Percentiles rank a stretch among this genome's conserved stretches.
These are phyloP conservation scores for Spheniscus mendiculus DNA, from an alignment of 2,113 vertebrate genomes.

Conservation along the genomic window DNA sequence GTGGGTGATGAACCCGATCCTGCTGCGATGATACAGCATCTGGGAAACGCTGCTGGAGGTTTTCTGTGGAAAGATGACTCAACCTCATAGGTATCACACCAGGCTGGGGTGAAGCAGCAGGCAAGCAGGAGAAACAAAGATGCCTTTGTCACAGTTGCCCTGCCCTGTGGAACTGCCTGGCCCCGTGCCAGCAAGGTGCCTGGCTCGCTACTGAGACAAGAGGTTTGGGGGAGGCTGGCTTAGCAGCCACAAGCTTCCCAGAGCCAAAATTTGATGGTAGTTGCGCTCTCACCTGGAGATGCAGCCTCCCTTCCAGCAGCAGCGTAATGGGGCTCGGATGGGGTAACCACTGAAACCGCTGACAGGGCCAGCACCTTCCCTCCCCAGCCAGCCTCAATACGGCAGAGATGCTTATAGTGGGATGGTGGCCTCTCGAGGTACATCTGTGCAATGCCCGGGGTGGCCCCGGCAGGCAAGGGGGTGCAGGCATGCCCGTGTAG, in stretches of 20 bases:
- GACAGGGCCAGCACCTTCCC: rapidly evolving
- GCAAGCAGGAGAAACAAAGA: slow-evolving; percentile 13
- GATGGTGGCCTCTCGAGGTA: rapidly evolving
- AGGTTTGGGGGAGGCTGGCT: neutral
- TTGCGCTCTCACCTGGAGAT: neutral
- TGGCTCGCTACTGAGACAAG: rapidly evolving
- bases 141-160: neutral
- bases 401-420: rapidly evolving
- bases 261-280: neutral
- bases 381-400: rapidly evolving
- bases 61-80: neutral
- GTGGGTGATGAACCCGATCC: rapidly evolving
- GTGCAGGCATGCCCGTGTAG: rapidly evolving
- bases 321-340: rapidly evolving
- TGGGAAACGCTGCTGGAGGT: neutral
- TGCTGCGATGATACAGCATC: rapidly evolving
- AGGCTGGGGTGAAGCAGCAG: neutral
- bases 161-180: neutral
- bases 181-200: rapidly evolving
- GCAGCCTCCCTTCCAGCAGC: neutral
- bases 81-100: neutral
- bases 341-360: neutral
- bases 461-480: neutral
- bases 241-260: neutral
- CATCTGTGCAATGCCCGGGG: neutral